Percentiles rank a stretch among this genome's conserved stretches.
Conservation (phyloP, 2,888 invertebrate genomes). For the Thymelicus acteon region DNA sequence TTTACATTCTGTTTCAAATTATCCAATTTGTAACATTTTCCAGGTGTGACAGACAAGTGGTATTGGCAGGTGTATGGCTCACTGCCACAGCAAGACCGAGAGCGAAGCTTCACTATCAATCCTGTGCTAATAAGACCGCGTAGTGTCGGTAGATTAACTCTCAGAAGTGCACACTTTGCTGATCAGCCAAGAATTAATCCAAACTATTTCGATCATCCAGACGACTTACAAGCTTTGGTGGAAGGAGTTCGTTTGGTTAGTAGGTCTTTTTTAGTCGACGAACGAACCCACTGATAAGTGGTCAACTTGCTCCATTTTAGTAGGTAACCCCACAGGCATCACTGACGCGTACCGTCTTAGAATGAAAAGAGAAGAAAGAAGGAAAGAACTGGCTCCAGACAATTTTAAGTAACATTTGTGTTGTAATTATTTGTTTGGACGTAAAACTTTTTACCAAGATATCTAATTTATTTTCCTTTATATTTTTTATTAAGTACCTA, state of each 20-base stretch:
- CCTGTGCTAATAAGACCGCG: conserved; percentile 90
- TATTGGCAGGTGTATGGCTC: conserved; percentile 83
- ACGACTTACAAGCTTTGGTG: conserved; percentile 89
- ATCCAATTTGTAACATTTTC: neutral
- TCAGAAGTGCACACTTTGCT: conserved; percentile 89
- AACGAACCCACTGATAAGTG: no score
- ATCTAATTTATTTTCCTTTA: no score
- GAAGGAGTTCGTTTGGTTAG: conserved; percentile 90
- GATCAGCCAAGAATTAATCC: conserved; percentile 92
- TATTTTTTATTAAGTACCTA: no score
- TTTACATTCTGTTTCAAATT: no score
- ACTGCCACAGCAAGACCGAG: conserved; percentile 63
- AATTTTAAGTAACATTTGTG: no score
- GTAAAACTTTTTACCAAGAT: no score
- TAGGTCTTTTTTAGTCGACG: conserved; percentile 1
- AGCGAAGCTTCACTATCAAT: conserved; percentile 88
- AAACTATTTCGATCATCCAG: conserved; percentile 91
- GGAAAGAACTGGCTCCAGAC: no score
- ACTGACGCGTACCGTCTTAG: no score
- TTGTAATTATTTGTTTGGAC: no score
- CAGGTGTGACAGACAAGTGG: conserved; percentile 85
- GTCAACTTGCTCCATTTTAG: no score
- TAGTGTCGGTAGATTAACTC: conserved; percentile 88
- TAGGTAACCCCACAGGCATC: no score
- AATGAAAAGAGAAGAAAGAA: no score